phyloP scores from a whole-genome alignment of 1,140 invertebrate species.

The Drosophila sucinea region DNA sequence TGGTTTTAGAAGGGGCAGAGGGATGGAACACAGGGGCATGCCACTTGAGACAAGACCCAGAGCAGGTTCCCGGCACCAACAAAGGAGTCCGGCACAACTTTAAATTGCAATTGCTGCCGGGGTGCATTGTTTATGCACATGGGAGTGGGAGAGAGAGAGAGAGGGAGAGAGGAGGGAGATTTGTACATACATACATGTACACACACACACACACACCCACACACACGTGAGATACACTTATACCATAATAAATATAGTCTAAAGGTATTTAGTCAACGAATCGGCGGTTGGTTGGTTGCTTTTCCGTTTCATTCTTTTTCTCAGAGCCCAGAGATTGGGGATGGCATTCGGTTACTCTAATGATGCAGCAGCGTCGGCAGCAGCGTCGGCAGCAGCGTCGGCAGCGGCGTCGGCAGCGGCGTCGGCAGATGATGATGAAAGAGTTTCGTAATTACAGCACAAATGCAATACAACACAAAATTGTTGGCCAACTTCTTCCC shows the following conservation, averaged over 20 bases:
- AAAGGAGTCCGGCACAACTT: slow-evolving; percentile 42
- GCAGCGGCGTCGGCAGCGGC: neutral
- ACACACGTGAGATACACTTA: neutral
- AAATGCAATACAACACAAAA: slow-evolving; percentile 63
- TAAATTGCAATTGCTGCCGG: slow-evolving; percentile 72
- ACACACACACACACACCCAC: slow-evolving; percentile 2
- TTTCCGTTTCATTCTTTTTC: neutral
- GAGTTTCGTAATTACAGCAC: slow-evolving; percentile 62
- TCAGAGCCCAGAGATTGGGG: slow-evolving; percentile 25
- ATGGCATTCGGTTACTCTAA: slow-evolving; percentile 57
- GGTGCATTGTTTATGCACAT: slow-evolving; percentile 56
- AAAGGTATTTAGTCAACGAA: slow-evolving; percentile 7
- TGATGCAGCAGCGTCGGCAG: slow-evolving; percentile 53
- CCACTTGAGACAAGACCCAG: slow-evolving; percentile 67
- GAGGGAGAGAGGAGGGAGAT: neutral
- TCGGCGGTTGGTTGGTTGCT: neutral
- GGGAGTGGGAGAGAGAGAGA: neutral
- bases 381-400: neutral
- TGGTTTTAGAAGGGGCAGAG: slow-evolving; percentile 8
- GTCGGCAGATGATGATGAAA: slow-evolving; percentile 40
- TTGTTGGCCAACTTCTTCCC: slow-evolving; percentile 9
- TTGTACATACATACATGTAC: neutral
- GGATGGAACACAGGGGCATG: slow-evolving; percentile 36
- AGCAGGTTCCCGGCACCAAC: slow-evolving; percentile 30
- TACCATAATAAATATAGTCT: neutral